Percentiles rank a stretch among this genome's conserved stretches.
These are phyloP conservation scores for Drosophila merina DNA, from an alignment of 2,888 invertebrate genomes.

Conservation along the genomic window DNA sequence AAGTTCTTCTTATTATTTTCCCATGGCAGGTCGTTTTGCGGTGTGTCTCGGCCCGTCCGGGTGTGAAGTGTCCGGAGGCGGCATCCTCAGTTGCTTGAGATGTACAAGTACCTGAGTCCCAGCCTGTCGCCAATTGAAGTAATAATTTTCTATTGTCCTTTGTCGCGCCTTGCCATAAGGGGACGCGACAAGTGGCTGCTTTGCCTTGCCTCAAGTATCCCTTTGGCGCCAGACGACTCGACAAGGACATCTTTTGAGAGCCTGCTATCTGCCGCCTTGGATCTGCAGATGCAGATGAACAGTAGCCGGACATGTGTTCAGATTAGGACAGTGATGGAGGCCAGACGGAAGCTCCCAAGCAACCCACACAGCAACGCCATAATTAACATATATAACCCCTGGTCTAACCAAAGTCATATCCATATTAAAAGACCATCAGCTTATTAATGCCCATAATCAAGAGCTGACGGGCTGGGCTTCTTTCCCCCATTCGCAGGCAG, in stretches of 20 bases:
- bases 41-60: slow-evolving; percentile 38
- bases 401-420: slow-evolving; percentile 13
- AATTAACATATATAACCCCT: slow-evolving; percentile 64
- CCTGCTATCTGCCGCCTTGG: slow-evolving; percentile 57
- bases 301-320: slow-evolving; percentile 66
- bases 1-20: slow-evolving; percentile 10
- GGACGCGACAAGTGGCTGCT: slow-evolving; percentile 69
- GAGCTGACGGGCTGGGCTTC: slow-evolving; percentile 51
- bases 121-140: slow-evolving; percentile 74
- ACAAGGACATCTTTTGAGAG: slow-evolving; percentile 47
- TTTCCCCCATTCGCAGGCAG: slow-evolving; percentile 38
- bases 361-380: slow-evolving; percentile 19
- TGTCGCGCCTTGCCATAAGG: slow-evolving; percentile 46
- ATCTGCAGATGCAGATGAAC: slow-evolving; percentile 45
- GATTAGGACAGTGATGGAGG: slow-evolving; percentile 5
- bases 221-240: slow-evolving; percentile 57
- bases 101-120: slow-evolving; percentile 38
- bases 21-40: slow-evolving; percentile 37
- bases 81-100: slow-evolving; percentile 62
- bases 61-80: slow-evolving; percentile 73
- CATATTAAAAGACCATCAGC: slow-evolving; percentile 66
- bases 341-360: slow-evolving; percentile 16
- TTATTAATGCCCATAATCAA: slow-evolving; percentile 64
- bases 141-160: slow-evolving; percentile 72
- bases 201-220: slow-evolving; percentile 44